These are phyloP conservation scores for Xylocampa areola DNA, from an alignment of 2,888 invertebrate genomes.

Conservation along the genomic window DNA sequence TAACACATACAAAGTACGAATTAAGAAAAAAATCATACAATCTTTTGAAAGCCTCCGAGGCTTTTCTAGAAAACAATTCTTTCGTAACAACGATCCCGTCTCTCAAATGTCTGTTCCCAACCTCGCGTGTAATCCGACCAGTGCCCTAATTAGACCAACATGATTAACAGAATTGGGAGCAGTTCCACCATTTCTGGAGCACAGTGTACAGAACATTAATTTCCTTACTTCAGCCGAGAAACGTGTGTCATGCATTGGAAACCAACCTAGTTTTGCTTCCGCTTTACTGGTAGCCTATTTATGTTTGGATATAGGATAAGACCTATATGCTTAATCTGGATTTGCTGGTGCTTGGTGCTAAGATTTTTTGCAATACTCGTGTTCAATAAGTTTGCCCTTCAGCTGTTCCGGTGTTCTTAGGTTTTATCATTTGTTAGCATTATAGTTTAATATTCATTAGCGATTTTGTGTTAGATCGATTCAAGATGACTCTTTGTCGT, in stretches of 20 bases:
- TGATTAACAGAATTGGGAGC: constrained; percentile 56
- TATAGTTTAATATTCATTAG: too few species aligned
- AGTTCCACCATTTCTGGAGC: constrained; percentile 48
- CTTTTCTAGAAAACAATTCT: constrained; percentile 1
- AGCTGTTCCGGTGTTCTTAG: too few species aligned
- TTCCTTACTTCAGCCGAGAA: constrained; percentile 57
- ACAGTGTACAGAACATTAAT: constrained; percentile 61
- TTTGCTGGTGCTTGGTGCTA: neutral
- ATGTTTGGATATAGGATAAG: constrained; percentile 32
- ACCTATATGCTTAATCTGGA: constrained; percentile 21
- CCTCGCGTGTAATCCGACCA: constrained; percentile 33
- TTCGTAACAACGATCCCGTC: constrained; percentile 28
- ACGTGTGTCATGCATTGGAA: constrained; percentile 51
- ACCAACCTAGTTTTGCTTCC: constrained; percentile 71
- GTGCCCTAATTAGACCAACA: constrained; percentile 52
- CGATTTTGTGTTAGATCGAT: too few species aligned
- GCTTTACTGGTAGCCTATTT: constrained; percentile 63
- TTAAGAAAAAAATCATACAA: too few species aligned
- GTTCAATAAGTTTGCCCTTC: too few species aligned
- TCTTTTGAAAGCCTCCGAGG: too few species aligned
- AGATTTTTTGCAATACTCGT: neutral
- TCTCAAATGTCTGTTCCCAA: constrained; percentile 29
- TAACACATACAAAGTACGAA: too few species aligned
- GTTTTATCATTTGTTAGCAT: too few species aligned
- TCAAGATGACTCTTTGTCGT: too few species aligned